Base-by-base conservation (phyloP, 2,888 invertebrate genomes). In the Cacoxenus indagator region DNA sequence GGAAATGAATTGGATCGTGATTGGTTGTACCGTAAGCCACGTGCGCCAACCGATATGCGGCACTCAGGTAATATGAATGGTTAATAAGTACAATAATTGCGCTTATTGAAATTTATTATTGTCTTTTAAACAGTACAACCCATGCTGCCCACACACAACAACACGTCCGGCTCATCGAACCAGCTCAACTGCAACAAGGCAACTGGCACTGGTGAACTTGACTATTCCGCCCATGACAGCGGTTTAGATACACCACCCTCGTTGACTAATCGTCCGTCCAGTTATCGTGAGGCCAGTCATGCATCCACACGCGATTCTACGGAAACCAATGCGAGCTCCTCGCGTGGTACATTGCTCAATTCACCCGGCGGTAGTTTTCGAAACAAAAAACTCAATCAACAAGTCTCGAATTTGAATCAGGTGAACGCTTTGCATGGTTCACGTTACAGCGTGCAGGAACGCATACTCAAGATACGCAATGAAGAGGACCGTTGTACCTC, bases 211-310 rank as follows among this genome's bases (percentile, higher is more conserved):
- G 90, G 91, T 68, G 91, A 91, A 80, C 89, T 91, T 76, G 91
- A 91, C 79, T 90, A 90, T 67, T 88, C 88, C 86, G 90, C 88
- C 61, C 89, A 88, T 79, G 89, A 89, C 73, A 88, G 85, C 74
- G 88, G 88, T 59, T 76, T 89, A 74, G 88, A 89, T 68, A 88
- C 88, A 46, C 88, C 89, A n/a, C 89, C 89, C 6, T 89, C 89
- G n/a, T n/a, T n/a, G 14, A 89, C 87, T 3, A 87, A 88, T 67
- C 87, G 88, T 68, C 88, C 88, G 45, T 88, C 87, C 67, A 88
- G 87, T 70, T 88, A 88, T 72, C 86, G 88, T 51, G 88, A 88
- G 75, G 82, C 84, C 8, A 82, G 79, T 65, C 81, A 76, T 57
- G 73, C 74, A 55, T 83, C 79, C 65, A 78, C 78, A 59, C 78